Evolutionary conservation across 2,888 invertebrate species (phyloP).

Genomic region (Drosophila robusta): DNA sequence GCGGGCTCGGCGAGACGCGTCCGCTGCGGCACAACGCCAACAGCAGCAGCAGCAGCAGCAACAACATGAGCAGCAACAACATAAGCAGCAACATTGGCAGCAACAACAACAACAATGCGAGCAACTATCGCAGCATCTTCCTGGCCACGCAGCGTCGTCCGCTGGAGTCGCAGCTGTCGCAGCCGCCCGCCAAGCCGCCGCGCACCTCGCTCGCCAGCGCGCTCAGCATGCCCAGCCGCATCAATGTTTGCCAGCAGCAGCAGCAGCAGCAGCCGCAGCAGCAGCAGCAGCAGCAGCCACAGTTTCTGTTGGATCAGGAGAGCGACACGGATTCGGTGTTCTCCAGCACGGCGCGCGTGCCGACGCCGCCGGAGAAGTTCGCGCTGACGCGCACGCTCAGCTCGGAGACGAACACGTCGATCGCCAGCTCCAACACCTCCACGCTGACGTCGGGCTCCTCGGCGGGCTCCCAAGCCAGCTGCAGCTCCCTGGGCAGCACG

Average conservation of each 20-base stretch:
- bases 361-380: conserved; percentile 86
- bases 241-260: conserved; percentile 43
- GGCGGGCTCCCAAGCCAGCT: conserved; percentile 90
- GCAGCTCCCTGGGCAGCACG: conserved; percentile 88
- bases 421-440: conserved; percentile 89
- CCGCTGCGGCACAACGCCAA: conserved; percentile 26
- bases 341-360: conserved; percentile 90
- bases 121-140: conserved; percentile 78
- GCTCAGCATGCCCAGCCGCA: conserved; percentile 41
- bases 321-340: conserved; percentile 94
- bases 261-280: conserved; percentile 29
- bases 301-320: conserved; percentile 73
- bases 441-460: conserved; percentile 91
- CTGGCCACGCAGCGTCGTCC: conserved; percentile 58
- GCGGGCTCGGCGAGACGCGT: conserved; percentile 74
- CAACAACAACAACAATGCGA: conserved; percentile 23
- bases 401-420: conserved; percentile 90
- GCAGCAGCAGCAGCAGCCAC: conserved; percentile 23
- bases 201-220: conserved; percentile 79
- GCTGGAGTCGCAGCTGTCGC: conserved; percentile 64
- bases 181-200: conserved; percentile 83
- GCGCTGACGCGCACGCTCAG: conserved; percentile 89
- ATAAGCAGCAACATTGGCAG: conserved; percentile 2
- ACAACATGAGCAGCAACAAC: not conserved
- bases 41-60: not conserved